A percentile compares a stretch with the other conserved stretches of the same genome.
phyloP scores from a whole-genome alignment of 2,797 vertebrate species.

The Cottoperca gobio region DNA sequence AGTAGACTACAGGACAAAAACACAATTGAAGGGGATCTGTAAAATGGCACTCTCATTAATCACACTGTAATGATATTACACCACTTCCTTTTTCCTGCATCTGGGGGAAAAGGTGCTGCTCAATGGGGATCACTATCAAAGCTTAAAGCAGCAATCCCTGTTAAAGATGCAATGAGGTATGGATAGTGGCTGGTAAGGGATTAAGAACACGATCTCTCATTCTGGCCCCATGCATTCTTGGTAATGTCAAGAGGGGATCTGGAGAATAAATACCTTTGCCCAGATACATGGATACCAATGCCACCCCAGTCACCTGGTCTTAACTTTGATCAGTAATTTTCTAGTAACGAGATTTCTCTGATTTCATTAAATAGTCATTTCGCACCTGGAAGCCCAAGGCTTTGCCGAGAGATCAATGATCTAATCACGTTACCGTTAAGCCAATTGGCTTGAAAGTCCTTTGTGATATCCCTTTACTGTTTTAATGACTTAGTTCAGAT shows the following conservation, averaged over 20 bases:
- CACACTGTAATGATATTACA: constrained; percentile 60
- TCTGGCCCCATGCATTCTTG: constrained; percentile 57
- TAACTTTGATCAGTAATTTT: constrained; percentile 89
- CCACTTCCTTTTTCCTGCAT: constrained; percentile 58
- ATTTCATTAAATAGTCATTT: constrained; percentile 88
- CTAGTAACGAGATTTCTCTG: constrained; percentile 86
- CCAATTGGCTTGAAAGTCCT: constrained; percentile 86
- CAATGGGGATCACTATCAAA: constrained; percentile 65
- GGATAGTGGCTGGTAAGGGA: constrained; percentile 71
- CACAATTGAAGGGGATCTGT: constrained; percentile 34
- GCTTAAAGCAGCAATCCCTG: constrained; percentile 56
- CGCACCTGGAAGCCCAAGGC: constrained; percentile 85
- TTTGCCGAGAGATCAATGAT: constrained; percentile 86
- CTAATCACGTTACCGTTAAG: constrained; percentile 86
- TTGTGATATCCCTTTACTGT: constrained; percentile 86
- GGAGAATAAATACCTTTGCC: constrained; percentile 81
- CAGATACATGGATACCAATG: constrained; percentile 72
- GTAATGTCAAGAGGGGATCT: constrained; percentile 79
- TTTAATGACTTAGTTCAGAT: constrained; percentile 87
- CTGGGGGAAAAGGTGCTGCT: constrained; percentile 25
- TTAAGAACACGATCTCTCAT: constrained; percentile 74
- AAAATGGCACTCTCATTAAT: constrained; percentile 52
- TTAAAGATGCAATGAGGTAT: constrained; percentile 71
- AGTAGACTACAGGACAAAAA: constrained; percentile 17
- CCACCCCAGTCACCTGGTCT: constrained; percentile 75